A percentile compares a stretch with the other conserved stretches of the same genome.
These are phyloP conservation scores for Coregonus suidteri DNA, from an alignment of 2,797 vertebrate species.

Conservation along the genomic window DNA sequence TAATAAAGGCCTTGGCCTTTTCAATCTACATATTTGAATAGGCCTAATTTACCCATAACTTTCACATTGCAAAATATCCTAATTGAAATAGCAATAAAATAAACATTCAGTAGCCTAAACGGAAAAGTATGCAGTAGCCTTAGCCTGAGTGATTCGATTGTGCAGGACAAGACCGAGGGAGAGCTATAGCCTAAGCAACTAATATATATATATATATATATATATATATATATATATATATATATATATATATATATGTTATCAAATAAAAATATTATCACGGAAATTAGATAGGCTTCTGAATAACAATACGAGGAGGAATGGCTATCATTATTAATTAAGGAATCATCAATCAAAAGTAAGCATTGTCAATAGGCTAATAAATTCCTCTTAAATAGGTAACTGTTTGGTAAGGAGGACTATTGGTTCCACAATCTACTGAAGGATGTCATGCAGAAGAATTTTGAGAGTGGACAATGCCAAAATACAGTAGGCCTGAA, in stretches of 20 bases:
- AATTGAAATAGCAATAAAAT: neutral
- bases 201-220: no score
- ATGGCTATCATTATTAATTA: neutral
- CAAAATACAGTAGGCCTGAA: neutral
- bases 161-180: neutral
- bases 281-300: no score
- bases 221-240: no score
- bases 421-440: neutral
- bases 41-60: no score
- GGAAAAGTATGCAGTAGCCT: no score
- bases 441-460: neutral
- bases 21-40: neutral
- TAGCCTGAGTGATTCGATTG: neutral
- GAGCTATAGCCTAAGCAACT: neutral
- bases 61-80: no score
- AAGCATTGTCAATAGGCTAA: slow-evolving; percentile 1
- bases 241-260: no score
- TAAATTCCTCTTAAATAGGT: neutral
- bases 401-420: neutral
- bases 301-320: neutral
- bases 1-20: neutral
- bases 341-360: neutral
- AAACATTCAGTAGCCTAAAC: no score
- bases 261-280: no score
- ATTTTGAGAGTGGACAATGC: no score